These are phyloP conservation scores for Allygus modestus DNA, from an alignment of 2,888 invertebrate genomes.

Conservation along the genomic window DNA sequence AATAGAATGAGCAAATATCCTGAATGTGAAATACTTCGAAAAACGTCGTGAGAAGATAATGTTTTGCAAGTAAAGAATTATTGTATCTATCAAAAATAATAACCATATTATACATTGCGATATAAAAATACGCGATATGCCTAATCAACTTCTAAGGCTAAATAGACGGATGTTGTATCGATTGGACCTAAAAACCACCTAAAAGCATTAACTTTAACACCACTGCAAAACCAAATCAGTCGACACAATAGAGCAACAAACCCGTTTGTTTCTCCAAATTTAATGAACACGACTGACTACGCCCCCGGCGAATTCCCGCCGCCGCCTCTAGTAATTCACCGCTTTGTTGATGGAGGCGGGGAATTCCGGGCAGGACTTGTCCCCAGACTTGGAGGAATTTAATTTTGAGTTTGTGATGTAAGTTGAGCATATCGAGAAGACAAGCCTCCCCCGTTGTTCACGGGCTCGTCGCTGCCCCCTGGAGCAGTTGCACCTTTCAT, in stretches of 20 bases:
- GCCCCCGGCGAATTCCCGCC: conserved; percentile 6
- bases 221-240: background rate
- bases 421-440: conserved; percentile 36
- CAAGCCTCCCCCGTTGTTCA: background rate
- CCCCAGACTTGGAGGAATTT: conserved; percentile 58
- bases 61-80: too few species aligned
- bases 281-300: conserved; percentile 25
- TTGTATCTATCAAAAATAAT: too few species aligned
- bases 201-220: too few species aligned
- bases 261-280: conserved; percentile 34
- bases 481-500: background rate
- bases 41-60: too few species aligned
- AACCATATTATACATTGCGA: too few species aligned
- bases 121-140: too few species aligned
- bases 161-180: too few species aligned
- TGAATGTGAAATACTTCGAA: too few species aligned
- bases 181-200: too few species aligned
- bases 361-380: conserved; percentile 47
- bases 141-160: too few species aligned
- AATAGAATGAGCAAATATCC: too few species aligned
- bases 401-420: conserved; percentile 51
- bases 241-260: background rate
- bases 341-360: conserved; percentile 44
- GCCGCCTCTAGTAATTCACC: conserved; percentile 30
- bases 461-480: conserved; percentile 8